These are phyloP conservation scores for Antheraea pernyi DNA, from an alignment of 1,140 invertebrate genomes.

Conservation along the genomic window DNA sequence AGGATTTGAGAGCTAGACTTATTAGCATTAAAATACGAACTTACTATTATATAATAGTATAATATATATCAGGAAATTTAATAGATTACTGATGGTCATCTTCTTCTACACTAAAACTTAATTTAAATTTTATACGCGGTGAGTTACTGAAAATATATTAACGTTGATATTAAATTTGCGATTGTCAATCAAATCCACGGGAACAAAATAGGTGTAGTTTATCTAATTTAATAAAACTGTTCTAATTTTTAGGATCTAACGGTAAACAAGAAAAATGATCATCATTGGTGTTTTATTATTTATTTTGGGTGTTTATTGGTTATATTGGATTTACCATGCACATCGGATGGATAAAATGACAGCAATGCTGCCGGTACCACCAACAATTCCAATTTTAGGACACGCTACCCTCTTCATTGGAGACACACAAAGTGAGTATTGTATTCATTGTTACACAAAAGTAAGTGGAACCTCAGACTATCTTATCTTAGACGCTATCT, in stretches of 20 bases:
- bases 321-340: conserved; percentile 27
- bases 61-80: too few species aligned
- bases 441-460: not conserved
- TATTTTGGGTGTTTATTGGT: conserved; percentile 31
- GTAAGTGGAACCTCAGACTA: not conserved
- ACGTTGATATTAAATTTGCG: too few species aligned
- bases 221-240: not conserved
- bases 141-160: too few species aligned
- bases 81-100: too few species aligned
- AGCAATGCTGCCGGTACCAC: conserved; percentile 73
- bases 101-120: too few species aligned
- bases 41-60: too few species aligned
- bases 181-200: too few species aligned
- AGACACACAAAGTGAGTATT: conserved; percentile 70
- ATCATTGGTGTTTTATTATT: conserved; percentile 34
- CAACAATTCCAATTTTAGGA: conserved; percentile 80
- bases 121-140: too few species aligned
- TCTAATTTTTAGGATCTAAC: not conserved
- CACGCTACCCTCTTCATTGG: conserved; percentile 78
- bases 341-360: conserved; percentile 47
- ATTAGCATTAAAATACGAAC: too few species aligned
- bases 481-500: too few species aligned
- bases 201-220: too few species aligned
- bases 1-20: too few species aligned
- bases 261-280: conserved; percentile 35